Percentiles rank a stretch among this genome's conserved stretches.
These are phyloP conservation scores for Lasioglossum leucozonium DNA, from an alignment of 2,888 invertebrate genomes.

Conservation along the genomic window DNA sequence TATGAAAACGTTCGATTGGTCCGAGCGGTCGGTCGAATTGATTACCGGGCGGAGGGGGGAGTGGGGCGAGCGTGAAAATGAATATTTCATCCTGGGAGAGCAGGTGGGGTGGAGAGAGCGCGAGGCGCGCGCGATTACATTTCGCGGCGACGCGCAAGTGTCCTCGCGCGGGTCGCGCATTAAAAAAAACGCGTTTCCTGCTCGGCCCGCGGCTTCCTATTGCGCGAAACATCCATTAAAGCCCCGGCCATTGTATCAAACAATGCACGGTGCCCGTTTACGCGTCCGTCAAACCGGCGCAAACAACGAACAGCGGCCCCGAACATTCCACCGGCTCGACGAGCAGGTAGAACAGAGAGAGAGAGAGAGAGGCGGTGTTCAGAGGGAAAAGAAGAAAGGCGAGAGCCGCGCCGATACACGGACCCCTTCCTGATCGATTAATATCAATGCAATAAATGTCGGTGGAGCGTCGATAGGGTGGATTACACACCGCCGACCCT, in stretches of 20 bases:
- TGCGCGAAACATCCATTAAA: slow-evolving; percentile 58
- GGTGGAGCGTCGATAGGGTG: slow-evolving; percentile 68
- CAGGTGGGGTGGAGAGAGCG: not conserved
- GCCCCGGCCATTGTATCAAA: slow-evolving; percentile 51
- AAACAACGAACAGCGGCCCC: slow-evolving; percentile 46
- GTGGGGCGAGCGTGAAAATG: slow-evolving; percentile 12
- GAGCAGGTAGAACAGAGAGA: not conserved
- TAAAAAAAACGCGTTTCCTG: slow-evolving; percentile 44
- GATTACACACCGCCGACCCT: slow-evolving; percentile 54
- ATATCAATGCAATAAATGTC: slow-evolving; percentile 83
- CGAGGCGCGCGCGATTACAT: slow-evolving; percentile 17
- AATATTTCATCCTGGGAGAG: slow-evolving; percentile 26
- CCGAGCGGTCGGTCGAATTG: not conserved
- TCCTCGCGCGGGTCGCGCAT: slow-evolving; percentile 23
- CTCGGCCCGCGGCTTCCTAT: slow-evolving; percentile 31
- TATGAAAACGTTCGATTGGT: slow-evolving; percentile 5
- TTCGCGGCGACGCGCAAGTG: slow-evolving; percentile 26
- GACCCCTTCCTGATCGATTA: slow-evolving; percentile 80
- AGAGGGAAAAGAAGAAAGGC: not conserved
- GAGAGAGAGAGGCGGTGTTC: not conserved
- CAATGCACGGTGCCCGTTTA: slow-evolving; percentile 45
- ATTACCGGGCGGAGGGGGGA: not conserved
- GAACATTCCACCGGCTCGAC: slow-evolving; percentile 39
- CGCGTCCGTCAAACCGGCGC: slow-evolving; percentile 43
- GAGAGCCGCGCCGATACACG: slow-evolving; percentile 46